phyloP scores from a whole-genome alignment of 2,888 invertebrate genomes.

The Stenodema calcarata region DNA sequence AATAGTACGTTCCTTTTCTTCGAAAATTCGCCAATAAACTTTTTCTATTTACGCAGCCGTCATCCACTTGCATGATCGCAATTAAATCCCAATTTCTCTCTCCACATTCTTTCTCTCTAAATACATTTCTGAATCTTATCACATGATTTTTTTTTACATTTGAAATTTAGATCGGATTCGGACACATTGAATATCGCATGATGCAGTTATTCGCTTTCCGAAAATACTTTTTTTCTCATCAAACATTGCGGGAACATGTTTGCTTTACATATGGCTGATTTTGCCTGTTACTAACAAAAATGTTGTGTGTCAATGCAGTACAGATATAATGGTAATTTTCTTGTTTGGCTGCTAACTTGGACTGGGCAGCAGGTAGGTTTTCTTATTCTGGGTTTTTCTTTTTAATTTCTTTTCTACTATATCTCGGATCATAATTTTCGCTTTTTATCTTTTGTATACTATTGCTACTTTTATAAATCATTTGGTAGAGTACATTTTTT shows the following conservation, averaged over 20 bases:
- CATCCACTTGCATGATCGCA: too few species aligned
- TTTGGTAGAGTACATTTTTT: background rate
- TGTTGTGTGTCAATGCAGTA: background rate
- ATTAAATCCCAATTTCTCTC: too few species aligned
- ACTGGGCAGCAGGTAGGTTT: slow-evolving; percentile 2
- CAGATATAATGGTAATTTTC: background rate
- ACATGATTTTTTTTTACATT: too few species aligned
- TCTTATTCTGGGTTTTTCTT: background rate
- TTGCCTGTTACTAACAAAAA: background rate
- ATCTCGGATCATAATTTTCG: background rate
- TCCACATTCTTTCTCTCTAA: too few species aligned
- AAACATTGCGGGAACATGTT: background rate
- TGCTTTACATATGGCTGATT: background rate
- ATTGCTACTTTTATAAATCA: background rate
- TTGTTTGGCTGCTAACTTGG: background rate
- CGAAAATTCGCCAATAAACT: too few species aligned
- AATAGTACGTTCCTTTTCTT: too few species aligned
- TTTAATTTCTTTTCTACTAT: background rate
- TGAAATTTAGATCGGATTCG: background rate
- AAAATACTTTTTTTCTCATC: background rate
- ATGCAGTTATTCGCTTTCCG: background rate
- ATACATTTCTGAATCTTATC: too few species aligned
- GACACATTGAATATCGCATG: background rate
- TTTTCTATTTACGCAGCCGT: too few species aligned
- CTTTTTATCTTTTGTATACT: slow-evolving; percentile 1